Evolutionary conservation across 2,113 vertebrate species (phyloP), one percentile per base, ranked within the genome.

Genomic region (Calyptomena viridis): DNA sequence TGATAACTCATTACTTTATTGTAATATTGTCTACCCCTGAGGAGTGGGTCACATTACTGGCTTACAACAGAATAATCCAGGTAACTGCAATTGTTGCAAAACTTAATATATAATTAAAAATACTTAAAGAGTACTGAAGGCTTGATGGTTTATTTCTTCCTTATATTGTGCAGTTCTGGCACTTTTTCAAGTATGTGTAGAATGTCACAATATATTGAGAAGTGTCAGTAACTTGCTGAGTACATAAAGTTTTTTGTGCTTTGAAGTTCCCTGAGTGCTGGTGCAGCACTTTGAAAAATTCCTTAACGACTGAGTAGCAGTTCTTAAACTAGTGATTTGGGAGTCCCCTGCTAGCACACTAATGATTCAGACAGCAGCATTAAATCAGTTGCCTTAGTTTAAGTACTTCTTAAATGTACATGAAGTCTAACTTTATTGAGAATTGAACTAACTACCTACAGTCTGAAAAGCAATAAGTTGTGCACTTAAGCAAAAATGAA

Each of bases 351-450:
- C 75, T 94, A 95, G 78, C 62, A 92, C 58, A 30, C 78, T 96
- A 95, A 94, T 74, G 93, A 95, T 67, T 71, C 68, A 91, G 92
- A 92, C 84, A 95, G 94, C 50, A 50, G 62, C 68, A 80, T 91
- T 95, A 96, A 95, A 96, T 97, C 96, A 92, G 72, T 73, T 77
- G 50, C 78, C 94, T 94, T 84, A 90, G 87, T 96, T 88, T 89
- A 96, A 97, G 60, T 94, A 84, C 78, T 80, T 91, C 47, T 90
- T 72, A 42, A 88, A 93, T 64, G 79, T 90, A 88, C 68, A 53
- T 85, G 75, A 93, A 96, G 59, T 46, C 62, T 93, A 63, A 91
- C 62, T 80, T 97, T 94, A 94, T 5, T 66, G 81, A 69, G 80
- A 94, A 88, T 74, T 97, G 84, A 92, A 37, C 88, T 94, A 95